Base-by-base conservation (phyloP, 2,113 vertebrate genomes). In the Bubo bubo region DNA sequence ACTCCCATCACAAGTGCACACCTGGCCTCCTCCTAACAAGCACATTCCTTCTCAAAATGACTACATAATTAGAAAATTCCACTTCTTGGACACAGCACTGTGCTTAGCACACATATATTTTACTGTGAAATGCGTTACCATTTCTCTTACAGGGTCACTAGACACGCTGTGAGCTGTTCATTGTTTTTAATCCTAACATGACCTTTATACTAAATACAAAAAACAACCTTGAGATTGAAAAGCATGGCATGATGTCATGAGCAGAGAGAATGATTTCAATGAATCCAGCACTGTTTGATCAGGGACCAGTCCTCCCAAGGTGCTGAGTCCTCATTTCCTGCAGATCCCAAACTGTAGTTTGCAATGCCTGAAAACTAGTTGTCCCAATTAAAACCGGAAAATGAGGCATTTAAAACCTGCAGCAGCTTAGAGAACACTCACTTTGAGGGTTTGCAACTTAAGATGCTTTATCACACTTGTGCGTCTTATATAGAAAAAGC, bases 161-260 rank as follows among this genome's bases (percentile, higher is more conserved):
- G 84, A 24, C 94, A 82, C 2, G 30, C 94, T 97, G 95, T 92
- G 97, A 96, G 92, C 87, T 88, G 90, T 7, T 96, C 95, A 95
- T 96, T 94, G 95, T 93, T 97, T 97, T 94, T 96, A 96, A 97
- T 97, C 95, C 94, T 88, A 96, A 95, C 88, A 74, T 93, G 94
- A 97, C 94, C 96, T 97, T 95, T 96, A 95, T 95, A 59, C 89
- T 83, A 97, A 86, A 94, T 88, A 95, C 75, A 96, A 95, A 97
- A 96, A 96, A 27, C 93, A 94, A 93, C 90, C 93, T 81, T 84
- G 75, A 59, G 92, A 92, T 8, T 96, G 92, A 96, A 97, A 96
- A 90, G 96, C 93, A 2, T 90, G 93, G 95, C 93, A 88, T 92
- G 95, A 97, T 95, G 94, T 94, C 90, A 96, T 81, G 87, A 90